phyloP scores from a whole-genome alignment of 2,113 vertebrate genomes.

The Aplodontia rufa region DNA sequence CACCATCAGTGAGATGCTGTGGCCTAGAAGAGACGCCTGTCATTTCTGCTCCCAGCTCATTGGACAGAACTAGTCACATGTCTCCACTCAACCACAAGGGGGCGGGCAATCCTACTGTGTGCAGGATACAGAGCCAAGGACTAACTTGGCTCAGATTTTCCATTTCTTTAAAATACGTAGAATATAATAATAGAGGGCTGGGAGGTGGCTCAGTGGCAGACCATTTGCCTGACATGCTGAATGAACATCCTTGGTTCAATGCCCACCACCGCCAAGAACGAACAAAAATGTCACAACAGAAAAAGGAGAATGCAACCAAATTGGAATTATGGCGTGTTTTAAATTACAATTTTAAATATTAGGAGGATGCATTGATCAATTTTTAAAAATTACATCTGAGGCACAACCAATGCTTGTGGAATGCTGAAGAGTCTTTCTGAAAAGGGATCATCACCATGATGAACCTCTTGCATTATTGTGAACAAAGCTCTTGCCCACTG shows the following conservation, averaged over 20 bases:
- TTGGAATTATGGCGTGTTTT: not conserved
- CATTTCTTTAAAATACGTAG: not conserved
- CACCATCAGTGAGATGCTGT: not conserved
- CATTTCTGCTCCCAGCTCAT: not conserved
- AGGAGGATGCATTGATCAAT: not conserved
- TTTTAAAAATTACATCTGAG: not conserved
- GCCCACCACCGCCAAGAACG: no score
- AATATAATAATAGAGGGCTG: not conserved
- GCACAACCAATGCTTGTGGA: not conserved
- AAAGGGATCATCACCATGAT: no score
- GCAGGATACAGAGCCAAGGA: not conserved
- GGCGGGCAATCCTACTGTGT: not conserved
- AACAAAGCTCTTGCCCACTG: no score
- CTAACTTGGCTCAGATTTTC: not conserved
- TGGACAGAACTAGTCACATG: constrained; percentile 52
- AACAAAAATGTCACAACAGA: not conserved
- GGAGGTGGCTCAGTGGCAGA: no score
- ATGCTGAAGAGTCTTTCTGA: not conserved
- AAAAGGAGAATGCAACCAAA: not conserved
- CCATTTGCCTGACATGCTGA: no score
- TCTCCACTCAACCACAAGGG: not conserved
- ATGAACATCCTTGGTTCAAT: no score
- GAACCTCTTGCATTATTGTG: no score
- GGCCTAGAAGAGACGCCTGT: not conserved
- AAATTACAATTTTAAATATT: not conserved